phyloP scores from a whole-genome alignment of 2,888 invertebrate species.

The Himalopsyche kuldschensis region DNA sequence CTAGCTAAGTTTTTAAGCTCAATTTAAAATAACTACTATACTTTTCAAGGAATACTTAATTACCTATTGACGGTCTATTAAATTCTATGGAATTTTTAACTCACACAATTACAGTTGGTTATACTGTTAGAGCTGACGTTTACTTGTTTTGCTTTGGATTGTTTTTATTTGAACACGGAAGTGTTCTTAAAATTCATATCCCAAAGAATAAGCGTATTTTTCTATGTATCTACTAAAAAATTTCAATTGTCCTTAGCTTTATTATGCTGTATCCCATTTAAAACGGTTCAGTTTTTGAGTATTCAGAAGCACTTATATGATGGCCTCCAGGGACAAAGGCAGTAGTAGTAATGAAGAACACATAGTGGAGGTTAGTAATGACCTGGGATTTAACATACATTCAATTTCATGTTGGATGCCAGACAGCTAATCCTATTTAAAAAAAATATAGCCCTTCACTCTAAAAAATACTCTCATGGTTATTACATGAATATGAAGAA shows the following conservation, averaged over 20 bases:
- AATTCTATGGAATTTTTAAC: not conserved
- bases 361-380: conserved; percentile 61
- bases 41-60: no score
- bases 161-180: conserved; percentile 23
- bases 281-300: not conserved
- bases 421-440: no score
- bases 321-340: conserved; percentile 64
- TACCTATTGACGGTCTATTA: no score
- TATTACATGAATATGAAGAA: no score
- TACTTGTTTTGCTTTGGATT: conserved; percentile 26
- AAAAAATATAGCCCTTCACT: no score
- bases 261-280: not conserved
- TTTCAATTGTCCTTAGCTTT: not conserved
- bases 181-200: not conserved
- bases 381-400: not conserved
- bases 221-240: not conserved
- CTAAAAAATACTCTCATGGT: no score
- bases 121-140: conserved; percentile 15
- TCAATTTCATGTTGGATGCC: not conserved
- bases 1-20: no score
- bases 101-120: not conserved
- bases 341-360: conserved; percentile 67
- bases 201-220: not conserved
- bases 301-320: conserved; percentile 41
- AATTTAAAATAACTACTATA: no score